These are phyloP conservation scores for Chaetogeoica ovagalla DNA, from an alignment of 2,888 invertebrate genomes.

Conservation along the genomic window DNA sequence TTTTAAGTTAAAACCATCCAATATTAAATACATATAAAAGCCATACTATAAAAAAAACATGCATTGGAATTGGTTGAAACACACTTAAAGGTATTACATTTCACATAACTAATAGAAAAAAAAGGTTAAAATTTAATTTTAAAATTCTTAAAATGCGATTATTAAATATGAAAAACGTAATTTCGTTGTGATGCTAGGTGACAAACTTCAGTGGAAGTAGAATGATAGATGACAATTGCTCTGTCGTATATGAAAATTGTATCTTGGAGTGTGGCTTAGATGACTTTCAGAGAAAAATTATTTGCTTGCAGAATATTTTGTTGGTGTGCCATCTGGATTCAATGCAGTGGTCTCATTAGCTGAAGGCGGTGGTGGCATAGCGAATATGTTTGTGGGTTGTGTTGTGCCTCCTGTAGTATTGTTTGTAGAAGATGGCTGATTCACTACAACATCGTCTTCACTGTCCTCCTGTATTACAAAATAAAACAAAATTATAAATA, in stretches of 20 bases:
- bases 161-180: slow-evolving; percentile 11
- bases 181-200: slow-evolving; percentile 1
- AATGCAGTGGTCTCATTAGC: slow-evolving; percentile 74
- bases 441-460: slow-evolving; percentile 58
- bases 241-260: neutral
- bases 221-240: neutral
- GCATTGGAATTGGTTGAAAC: neutral
- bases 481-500: neutral
- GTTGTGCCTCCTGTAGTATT: slow-evolving; percentile 65
- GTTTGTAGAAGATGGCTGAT: slow-evolving; percentile 60
- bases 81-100: neutral
- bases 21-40: slow-evolving; percentile 15
- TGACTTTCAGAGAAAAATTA: slow-evolving; percentile 14
- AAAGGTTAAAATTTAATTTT: neutral
- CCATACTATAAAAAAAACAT: slow-evolving; percentile 8
- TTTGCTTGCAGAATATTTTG: slow-evolving; percentile 62
- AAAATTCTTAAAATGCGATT: slow-evolving; percentile 7
- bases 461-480: slow-evolving; percentile 56
- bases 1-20: neutral
- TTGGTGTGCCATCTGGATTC: slow-evolving; percentile 60
- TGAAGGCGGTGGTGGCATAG: slow-evolving; percentile 65
- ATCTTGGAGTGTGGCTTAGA: slow-evolving; percentile 1
- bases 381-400: slow-evolving; percentile 65
- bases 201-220: neutral
- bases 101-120: slow-evolving; percentile 10